A percentile compares a stretch with the other conserved stretches of the same genome.
phyloP scores from a whole-genome alignment of 2,888 invertebrate species.

The Patella pellucida region DNA sequence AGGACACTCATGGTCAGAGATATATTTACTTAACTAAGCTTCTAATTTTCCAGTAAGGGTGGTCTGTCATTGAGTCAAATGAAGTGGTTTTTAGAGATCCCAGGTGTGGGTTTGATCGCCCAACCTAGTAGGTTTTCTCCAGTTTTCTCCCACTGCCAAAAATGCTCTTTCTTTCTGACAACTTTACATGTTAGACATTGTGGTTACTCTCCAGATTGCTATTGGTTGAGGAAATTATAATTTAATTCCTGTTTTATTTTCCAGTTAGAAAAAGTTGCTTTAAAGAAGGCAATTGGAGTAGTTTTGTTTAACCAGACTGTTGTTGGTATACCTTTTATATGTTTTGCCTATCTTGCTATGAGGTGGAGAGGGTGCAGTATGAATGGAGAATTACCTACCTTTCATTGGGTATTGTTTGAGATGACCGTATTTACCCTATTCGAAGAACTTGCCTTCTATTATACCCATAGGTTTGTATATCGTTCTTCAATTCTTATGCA shows the following conservation, averaged over 20 bases:
- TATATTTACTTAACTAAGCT: too few species aligned
- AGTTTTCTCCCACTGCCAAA: too few species aligned
- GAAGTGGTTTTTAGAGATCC: too few species aligned
- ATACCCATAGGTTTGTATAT: conserved; percentile 80
- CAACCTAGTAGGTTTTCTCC: too few species aligned
- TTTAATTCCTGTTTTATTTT: not conserved
- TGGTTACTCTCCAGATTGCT: too few species aligned
- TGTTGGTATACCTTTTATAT: conserved; percentile 79
- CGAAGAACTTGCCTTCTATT: conserved; percentile 87
- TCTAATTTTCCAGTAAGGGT: too few species aligned
- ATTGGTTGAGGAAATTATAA: too few species aligned
- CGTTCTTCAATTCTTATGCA: not conserved
- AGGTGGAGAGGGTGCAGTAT: conserved; percentile 78
- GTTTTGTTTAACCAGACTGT: conserved; percentile 83
- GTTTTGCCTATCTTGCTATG: conserved; percentile 78
- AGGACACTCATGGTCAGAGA: too few species aligned
- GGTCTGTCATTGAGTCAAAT: too few species aligned
- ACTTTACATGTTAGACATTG: too few species aligned
- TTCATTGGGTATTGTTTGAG: conserved; percentile 80
- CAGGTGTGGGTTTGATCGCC: too few species aligned
- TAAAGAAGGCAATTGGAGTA: conserved; percentile 77
- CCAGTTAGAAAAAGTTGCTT: conserved; percentile 59
- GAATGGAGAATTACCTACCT: conserved; percentile 79
- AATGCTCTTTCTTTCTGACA: too few species aligned
- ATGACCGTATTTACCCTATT: conserved; percentile 81